Percentiles rank a stretch among this genome's conserved stretches.
Conservation (phyloP, 2,888 invertebrate species). For the Sipha maydis region DNA sequence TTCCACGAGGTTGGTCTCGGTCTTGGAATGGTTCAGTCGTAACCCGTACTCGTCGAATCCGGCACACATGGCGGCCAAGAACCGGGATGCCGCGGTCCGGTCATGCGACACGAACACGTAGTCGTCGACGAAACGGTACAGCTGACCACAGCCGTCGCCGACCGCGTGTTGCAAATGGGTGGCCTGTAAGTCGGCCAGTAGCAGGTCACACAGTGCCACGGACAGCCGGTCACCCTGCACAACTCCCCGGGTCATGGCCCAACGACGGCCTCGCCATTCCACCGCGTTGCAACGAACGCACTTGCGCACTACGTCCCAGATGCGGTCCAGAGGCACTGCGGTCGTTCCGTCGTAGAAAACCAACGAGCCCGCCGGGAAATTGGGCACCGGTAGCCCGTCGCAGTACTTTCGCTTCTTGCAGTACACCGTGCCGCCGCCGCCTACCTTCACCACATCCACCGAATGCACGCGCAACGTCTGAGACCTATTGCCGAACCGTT, state of each 20-base stretch:
- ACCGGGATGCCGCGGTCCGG: not conserved
- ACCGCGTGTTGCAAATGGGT: not conserved
- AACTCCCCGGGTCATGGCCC: conserved; percentile 41
- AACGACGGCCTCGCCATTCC: not conserved
- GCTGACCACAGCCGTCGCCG: not conserved
- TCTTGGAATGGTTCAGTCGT: conserved; percentile 23
- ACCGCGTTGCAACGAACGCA: conserved; percentile 27
- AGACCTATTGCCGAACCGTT: not conserved
- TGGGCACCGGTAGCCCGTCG: conserved; percentile 16
- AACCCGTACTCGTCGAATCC: conserved; percentile 45
- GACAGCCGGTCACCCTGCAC: conserved; percentile 54
- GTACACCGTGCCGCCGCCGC: not conserved
- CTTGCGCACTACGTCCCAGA: conserved; percentile 10
- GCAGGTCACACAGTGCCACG: conserved; percentile 33
- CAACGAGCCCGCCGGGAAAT: conserved; percentile 6
- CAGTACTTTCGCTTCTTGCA: conserved; percentile 15
- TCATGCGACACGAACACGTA: conserved; percentile 45
- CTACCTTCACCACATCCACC: conserved; percentile 30
- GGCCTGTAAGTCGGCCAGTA: conserved; percentile 42
- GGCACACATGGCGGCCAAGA: conserved; percentile 23
- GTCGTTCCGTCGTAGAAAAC: conserved; percentile 22
- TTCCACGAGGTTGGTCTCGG: conserved; percentile 9
- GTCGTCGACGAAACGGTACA: conserved; percentile 51
- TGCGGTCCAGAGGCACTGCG: not conserved
- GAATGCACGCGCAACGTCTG: not conserved